Base-by-base conservation (phyloP, 1,140 invertebrate genomes). In the Octopus bimaculoides region DNA sequence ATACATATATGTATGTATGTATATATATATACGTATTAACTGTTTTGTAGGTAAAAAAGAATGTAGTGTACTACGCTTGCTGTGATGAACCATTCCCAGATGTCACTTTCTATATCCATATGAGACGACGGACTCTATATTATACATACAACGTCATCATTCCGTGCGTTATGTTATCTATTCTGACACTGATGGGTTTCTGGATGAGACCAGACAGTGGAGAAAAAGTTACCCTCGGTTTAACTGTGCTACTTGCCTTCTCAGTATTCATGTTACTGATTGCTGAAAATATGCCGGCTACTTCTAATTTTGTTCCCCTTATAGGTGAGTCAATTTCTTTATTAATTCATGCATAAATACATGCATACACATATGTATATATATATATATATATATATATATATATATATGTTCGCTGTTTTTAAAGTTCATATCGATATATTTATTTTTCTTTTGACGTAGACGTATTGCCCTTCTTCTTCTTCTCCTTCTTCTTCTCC, bases 21-120 rank as follows among this genome's bases (percentile, higher is more conserved):
- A 41, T 41, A 41, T 41, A 41, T 41, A 41, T 41, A 41, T 41
- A 41, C 2, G 2, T 41, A 41, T 41, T 41, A 41, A 41, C 26
- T 41, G 9, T 61, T 61, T 17, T 17, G 56, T 20, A 69, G 66
- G 74, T 75, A 20, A 75, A 75, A 54, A 73, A 84, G 3, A 85
- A 86, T 75, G 85, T 86, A 1, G 85, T 86, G 8, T 81, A 77
- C 14, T 86, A 86, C 77, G 82, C 84, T 14, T 88, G 87, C 82
- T 88, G 92, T 82, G 84, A 87, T 1, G 91, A 92, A 81, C 91
- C 92, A 9, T 92, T 92, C 83, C 91, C 91, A 2, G 92, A 92
- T 82, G 90, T 92, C 41, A 92, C 90, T 2, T 91, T 92, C 66
- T 91, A 88, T n/a, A 84, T 92, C 41, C 86, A 88, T 79, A 85